Conservation (phyloP, 2,888 invertebrate genomes). For the Drosophila kambysellisi region DNA sequence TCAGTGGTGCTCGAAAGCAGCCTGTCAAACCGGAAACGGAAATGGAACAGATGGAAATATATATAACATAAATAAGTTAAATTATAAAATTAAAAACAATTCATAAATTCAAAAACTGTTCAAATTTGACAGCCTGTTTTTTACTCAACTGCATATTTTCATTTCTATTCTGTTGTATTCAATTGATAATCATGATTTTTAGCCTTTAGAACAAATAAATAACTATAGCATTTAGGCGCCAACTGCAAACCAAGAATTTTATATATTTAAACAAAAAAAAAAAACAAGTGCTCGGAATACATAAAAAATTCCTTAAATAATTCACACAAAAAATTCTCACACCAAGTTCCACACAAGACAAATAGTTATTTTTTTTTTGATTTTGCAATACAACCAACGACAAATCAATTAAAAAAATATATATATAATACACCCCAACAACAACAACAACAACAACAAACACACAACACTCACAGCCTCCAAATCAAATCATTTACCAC, state of each 20-base stretch:
- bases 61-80: not conserved
- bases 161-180: constrained; percentile 4
- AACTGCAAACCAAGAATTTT: constrained; percentile 30
- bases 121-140: not conserved
- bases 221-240: constrained; percentile 22
- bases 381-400: constrained; percentile 48
- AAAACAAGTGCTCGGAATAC: constrained; percentile 11
- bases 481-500: constrained; percentile 29
- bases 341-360: constrained; percentile 27
- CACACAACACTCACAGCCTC: constrained; percentile 17
- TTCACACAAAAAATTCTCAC: constrained; percentile 23
- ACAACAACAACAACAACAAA: constrained; percentile 34
- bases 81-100: too few relatives aligned
- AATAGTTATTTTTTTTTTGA: constrained; percentile 36
- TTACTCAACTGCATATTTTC: not conserved
- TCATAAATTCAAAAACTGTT: too few relatives aligned
- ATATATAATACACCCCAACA: constrained; percentile 30
- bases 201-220: not conserved
- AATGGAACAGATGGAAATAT: not conserved
- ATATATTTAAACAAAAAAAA: not conserved
- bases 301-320: not conserved
- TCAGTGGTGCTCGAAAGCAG: constrained; percentile 9
- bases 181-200: not conserved
- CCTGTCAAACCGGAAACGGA: not conserved
- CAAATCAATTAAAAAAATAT: constrained; percentile 35